These are phyloP conservation scores for Tenthredo scrophulariae DNA, from an alignment of 2,888 invertebrate species.

Conservation along the genomic window DNA sequence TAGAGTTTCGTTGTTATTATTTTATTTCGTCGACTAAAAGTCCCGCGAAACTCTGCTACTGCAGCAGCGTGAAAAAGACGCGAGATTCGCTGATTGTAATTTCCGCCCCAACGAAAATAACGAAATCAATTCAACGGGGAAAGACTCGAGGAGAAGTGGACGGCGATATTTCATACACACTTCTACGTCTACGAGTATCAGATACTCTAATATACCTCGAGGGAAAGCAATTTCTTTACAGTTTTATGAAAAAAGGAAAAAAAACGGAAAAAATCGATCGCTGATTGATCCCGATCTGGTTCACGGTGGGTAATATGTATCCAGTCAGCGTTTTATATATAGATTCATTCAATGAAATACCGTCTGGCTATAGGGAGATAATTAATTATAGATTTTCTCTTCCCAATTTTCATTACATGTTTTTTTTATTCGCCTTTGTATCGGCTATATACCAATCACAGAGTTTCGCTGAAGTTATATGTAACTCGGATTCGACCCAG, in stretches of 20 bases:
- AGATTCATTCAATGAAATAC: constrained; percentile 22
- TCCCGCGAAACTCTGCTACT: neutral
- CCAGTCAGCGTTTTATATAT: neutral
- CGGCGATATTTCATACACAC: neutral
- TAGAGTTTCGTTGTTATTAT: constrained; percentile 49
- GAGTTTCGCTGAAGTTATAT: neutral
- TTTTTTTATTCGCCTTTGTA: constrained; percentile 51
- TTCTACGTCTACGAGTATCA: neutral
- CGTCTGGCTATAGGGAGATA: constrained; percentile 55
- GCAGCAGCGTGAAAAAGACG: neutral
- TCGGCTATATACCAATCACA: neutral
- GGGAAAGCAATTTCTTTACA: neutral
- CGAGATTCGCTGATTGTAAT: constrained; percentile 51
- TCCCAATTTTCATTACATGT: constrained; percentile 26
- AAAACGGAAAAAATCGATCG: neutral
- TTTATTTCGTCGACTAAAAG: constrained; percentile 28
- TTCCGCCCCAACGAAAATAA: constrained; percentile 52
- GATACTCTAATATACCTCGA: neutral
- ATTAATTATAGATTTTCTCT: constrained; percentile 65
- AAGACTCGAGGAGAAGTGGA: neutral
- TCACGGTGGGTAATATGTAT: neutral
- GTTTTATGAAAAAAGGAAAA: neutral
- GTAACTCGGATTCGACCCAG: neutral
- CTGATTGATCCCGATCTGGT: neutral
- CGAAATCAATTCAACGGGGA: neutral